phyloP scores from a whole-genome alignment of 2,888 invertebrate genomes.

The Lithophane ornitopus region DNA sequence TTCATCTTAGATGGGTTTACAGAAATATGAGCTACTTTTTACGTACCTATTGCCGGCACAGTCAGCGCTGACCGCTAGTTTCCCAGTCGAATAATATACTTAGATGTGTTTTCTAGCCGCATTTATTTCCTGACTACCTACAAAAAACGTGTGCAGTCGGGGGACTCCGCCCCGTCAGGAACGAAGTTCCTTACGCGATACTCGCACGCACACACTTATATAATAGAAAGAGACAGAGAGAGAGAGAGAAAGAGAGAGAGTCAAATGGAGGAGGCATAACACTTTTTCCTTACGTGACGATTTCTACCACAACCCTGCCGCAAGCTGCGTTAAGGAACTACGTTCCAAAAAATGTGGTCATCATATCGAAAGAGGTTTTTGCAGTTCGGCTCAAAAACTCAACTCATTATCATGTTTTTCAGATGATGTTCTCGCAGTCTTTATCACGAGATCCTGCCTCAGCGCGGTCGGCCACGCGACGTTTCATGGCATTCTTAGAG shows the following conservation, averaged over 20 bases:
- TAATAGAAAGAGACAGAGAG: too few species aligned
- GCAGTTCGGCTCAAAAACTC: background rate
- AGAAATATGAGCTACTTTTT: background rate
- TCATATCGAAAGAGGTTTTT: background rate
- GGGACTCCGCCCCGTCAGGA: too few species aligned
- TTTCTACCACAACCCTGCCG: too few species aligned
- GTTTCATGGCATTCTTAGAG: conserved; percentile 94
- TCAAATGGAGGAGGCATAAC: too few species aligned
- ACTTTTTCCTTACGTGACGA: too few species aligned
- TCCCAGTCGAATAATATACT: background rate
- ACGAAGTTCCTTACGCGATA: too few species aligned
- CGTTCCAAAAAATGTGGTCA: background rate
- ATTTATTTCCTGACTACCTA: background rate
- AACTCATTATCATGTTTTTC: conserved; percentile 40
- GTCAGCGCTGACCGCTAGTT: background rate
- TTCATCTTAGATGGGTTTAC: background rate
- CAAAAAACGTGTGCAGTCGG: background rate
- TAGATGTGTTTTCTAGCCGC: background rate
- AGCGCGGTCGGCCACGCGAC: conserved; percentile 93
- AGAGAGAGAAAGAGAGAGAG: too few species aligned
- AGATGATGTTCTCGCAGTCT: conserved; percentile 95
- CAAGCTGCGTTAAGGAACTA: too few species aligned
- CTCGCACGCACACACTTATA: too few species aligned
- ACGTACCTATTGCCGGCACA: background rate
- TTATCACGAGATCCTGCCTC: conserved; percentile 92